phyloP scores from a whole-genome alignment of 2,888 invertebrate species.

The Mythimna lalbum region DNA sequence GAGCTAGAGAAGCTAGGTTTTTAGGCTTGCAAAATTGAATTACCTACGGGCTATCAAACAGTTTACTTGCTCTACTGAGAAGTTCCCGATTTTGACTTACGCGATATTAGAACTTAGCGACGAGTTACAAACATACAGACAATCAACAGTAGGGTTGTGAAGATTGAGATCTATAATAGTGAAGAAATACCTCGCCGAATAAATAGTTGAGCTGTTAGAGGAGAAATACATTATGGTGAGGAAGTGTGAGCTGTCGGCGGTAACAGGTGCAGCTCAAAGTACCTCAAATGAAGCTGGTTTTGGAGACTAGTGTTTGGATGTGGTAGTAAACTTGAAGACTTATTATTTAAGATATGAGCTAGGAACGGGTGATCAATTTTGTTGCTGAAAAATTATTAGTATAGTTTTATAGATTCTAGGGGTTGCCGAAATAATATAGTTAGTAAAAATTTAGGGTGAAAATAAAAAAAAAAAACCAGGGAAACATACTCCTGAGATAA shows the following conservation, averaged over 20 bases:
- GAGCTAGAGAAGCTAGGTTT: too few relatives aligned
- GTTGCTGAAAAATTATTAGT: neutral
- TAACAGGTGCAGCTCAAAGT: slow-evolving; percentile 46
- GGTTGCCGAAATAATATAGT: too few relatives aligned
- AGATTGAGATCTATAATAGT: neutral
- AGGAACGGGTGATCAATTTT: neutral
- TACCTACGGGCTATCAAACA: too few relatives aligned
- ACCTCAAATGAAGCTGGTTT: slow-evolving; percentile 38
- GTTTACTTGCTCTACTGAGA: too few relatives aligned
- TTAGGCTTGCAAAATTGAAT: too few relatives aligned
- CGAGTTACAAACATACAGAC: neutral
- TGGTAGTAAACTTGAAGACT: slow-evolving; percentile 18
- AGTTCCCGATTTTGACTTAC: too few relatives aligned
- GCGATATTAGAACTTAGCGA: too few relatives aligned
- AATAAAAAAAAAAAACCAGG: too few relatives aligned
- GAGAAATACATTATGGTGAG: slow-evolving; percentile 39
- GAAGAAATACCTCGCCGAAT: slow-evolving; percentile 10
- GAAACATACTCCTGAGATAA: too few relatives aligned
- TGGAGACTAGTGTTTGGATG: slow-evolving; percentile 27
- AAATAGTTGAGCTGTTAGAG: slow-evolving; percentile 37
- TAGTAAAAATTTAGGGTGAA: too few relatives aligned
- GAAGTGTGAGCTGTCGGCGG: slow-evolving; percentile 39
- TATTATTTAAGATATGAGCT: too few relatives aligned
- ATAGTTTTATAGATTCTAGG: too few relatives aligned
- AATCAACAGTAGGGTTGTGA: neutral